Evolutionary conservation across 2,113 vertebrate genomes (phyloP), one percentile per base, ranked within the genome.

Genomic region (Grammomys surdaster): DNA sequence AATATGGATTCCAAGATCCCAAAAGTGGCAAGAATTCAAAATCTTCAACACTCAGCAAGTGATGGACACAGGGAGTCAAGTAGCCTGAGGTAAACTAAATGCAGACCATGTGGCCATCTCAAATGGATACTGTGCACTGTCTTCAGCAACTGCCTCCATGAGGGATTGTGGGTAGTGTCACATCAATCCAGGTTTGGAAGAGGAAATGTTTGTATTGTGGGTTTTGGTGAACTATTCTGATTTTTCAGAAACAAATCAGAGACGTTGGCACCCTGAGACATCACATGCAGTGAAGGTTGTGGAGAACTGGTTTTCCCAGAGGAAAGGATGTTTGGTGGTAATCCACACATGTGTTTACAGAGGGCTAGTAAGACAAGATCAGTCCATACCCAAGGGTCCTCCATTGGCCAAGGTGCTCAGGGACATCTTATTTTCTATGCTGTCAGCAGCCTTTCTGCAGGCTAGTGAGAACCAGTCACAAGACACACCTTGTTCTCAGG

Each of bases 121-220:
- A 72, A 0, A 7, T 0, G n/a, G 17, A 12, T 19, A 20, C 63
- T 88, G 28, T 33, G n/a, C 0, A 24, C 46, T 12, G 2, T 67
- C 9, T 69, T 43, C 43, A 13, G 12, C 7, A 24, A 40, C 24
- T n/a, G 33, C 63, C 75, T 8, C 28, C 31, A 0, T 0, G 48
- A 54, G 51, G 28, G 36, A 40, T 12, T n/a, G 75, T 91, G 36
- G 46, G 75, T n/a, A 31, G 8, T 0, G 13, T 63, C 13, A 14
- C 40, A 12, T 63, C 26, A 3, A 48, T 77, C 67, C 5, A 51
- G 0, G 48, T 46, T 94, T 60, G 90, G 43, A n/a, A 67, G 43
- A 36, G 76, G 33, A 93, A 85, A 91, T 26, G 4, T 54, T 48
- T 84, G 73, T 69, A 5, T 43, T 11, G 40, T 65, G 16, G 6